Percentiles rank a stretch among this genome's conserved stretches.
These are phyloP conservation scores for Drosophila sturtevanti DNA, from an alignment of 1,140 invertebrate genomes.

Conservation along the genomic window DNA sequence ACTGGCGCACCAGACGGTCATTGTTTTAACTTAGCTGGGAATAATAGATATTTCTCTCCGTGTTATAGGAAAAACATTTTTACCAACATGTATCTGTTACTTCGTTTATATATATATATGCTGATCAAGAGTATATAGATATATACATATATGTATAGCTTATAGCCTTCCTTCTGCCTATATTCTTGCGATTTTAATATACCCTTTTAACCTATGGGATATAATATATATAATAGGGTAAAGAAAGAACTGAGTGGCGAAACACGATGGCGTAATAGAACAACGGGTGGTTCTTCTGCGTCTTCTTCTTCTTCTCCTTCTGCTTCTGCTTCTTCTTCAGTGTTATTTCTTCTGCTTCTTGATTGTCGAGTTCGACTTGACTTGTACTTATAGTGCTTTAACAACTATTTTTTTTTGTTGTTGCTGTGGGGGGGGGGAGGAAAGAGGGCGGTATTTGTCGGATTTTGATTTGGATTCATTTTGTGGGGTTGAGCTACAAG, in stretches of 20 bases:
- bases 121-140: too few species aligned
- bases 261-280: slow-evolving; percentile 71
- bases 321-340: neutral
- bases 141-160: too few species aligned
- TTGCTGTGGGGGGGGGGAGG: neutral
- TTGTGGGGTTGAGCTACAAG: neutral
- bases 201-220: too few species aligned
- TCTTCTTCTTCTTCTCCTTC: neutral
- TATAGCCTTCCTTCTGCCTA: too few species aligned
- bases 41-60: too few species aligned
- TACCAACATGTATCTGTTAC: too few species aligned
- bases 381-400: slow-evolving; percentile 1
- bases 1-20: too few species aligned
- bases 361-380: neutral
- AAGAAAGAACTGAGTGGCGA: slow-evolving; percentile 13
- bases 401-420: neutral
- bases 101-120: too few species aligned
- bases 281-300: slow-evolving; percentile 50
- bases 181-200: too few species aligned
- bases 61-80: too few species aligned
- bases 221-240: too few species aligned
- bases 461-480: slow-evolving; percentile 4
- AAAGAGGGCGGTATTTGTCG: neutral
- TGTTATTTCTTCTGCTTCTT: slow-evolving; percentile 10
- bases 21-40: too few species aligned